phyloP scores from a whole-genome alignment of 2,888 invertebrate species.

The Mesorhabditis spiculigera region DNA sequence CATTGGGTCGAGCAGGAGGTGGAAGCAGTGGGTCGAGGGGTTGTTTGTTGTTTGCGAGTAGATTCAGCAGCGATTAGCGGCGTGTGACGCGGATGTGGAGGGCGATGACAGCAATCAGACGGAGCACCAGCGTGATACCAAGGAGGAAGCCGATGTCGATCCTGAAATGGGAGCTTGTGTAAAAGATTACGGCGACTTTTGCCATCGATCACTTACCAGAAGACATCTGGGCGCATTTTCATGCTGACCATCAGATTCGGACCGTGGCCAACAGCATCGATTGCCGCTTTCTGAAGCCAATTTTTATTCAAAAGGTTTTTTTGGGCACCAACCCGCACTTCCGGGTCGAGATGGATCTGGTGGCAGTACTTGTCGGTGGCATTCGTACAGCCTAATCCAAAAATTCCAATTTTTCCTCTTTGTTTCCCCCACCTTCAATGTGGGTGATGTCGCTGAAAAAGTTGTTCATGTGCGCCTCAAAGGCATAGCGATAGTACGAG shows the following conservation, averaged over 20 bases:
- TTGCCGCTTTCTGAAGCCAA: constrained; percentile 10
- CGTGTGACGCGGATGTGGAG: constrained; percentile 17
- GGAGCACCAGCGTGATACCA: constrained; percentile 16
- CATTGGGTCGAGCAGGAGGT: no score
- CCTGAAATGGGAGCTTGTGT: no score
- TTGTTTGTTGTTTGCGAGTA: no score
- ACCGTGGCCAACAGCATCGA: constrained; percentile 11
- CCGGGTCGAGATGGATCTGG: no score
- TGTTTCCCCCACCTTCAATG: constrained; percentile 27
- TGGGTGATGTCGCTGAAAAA: constrained; percentile 48
- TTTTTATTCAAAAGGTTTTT: background rate
- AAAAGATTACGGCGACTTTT: no score
- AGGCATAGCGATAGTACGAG: constrained; percentile 58
- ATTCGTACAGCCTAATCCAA: no score
- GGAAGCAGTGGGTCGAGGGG: no score
- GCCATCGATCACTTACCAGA: constrained; percentile 17
- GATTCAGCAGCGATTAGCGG: background rate
- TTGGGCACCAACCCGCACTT: no score
- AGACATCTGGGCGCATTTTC: constrained; percentile 14
- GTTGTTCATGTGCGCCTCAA: constrained; percentile 55
- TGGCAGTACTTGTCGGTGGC: no score
- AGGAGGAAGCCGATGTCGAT: constrained; percentile 16
- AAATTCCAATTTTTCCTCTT: constrained; percentile 9
- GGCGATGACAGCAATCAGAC: constrained; percentile 12
- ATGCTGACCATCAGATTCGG: constrained; percentile 10